Percentiles rank a stretch among this genome's conserved stretches.
These are phyloP conservation scores for Caenorhabditis sp. DNA, from an alignment of 2,888 invertebrate genomes.

Conservation along the genomic window DNA sequence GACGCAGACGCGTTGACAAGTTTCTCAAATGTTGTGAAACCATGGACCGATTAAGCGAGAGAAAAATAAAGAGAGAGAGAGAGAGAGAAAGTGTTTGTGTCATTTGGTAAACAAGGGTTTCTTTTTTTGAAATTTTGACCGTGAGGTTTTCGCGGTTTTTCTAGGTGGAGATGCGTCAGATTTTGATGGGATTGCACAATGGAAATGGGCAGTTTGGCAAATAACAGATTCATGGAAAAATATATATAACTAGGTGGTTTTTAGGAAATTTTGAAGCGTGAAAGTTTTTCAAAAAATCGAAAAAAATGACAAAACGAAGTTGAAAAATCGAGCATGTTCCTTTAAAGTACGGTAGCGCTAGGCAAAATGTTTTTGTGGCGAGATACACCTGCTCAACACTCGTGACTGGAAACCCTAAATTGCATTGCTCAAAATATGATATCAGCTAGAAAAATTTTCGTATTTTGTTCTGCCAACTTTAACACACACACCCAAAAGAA, in stretches of 20 bases:
- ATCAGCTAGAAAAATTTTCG: conserved; percentile 2
- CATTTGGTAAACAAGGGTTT: conserved; percentile 48
- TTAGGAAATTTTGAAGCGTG: too few species aligned
- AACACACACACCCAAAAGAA: conserved; percentile 17
- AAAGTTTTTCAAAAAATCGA: too few species aligned
- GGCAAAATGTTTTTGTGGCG: neutral
- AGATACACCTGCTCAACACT: neutral
- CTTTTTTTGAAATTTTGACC: conserved; percentile 5
- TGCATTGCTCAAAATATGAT: conserved; percentile 13
- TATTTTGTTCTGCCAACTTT: conserved; percentile 12
- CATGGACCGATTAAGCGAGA: conserved; percentile 19
- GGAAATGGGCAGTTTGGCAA: neutral
- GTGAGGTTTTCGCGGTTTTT: neutral
- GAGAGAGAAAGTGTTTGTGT: conserved; percentile 20
- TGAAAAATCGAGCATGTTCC: too few species aligned
- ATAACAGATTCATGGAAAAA: neutral
- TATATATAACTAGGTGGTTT: neutral
- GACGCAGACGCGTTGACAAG: conserved; percentile 17
- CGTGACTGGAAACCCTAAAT: neutral
- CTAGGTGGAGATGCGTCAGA: conserved; percentile 8
- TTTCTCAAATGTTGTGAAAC: conserved; percentile 37
- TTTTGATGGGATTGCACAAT: neutral
- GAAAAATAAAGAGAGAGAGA: neutral
- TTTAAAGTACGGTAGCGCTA: too few species aligned
- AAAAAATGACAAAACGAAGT: too few species aligned